A percentile compares a stretch with the other conserved stretches of the same genome.
Evolutionary conservation across 2,113 vertebrate species (phyloP).

Genomic region (Trichechus manatus): DNA sequence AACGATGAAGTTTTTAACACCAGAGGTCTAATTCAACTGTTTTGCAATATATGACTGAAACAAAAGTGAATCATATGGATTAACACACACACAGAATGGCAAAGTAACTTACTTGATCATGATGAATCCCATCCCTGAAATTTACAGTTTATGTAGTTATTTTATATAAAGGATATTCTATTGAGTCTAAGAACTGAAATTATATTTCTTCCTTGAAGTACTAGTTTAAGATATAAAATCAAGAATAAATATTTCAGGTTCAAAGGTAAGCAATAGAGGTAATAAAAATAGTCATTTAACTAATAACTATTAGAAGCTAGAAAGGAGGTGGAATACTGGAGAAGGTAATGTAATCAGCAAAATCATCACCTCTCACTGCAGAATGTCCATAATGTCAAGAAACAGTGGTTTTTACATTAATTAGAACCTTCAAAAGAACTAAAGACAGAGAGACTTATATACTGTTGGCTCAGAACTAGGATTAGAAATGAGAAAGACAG

Average conservation of each 20-base stretch:
- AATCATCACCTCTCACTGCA: background rate
- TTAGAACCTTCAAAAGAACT: background rate
- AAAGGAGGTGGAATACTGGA: background rate
- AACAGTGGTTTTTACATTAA: background rate
- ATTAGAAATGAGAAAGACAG: background rate
- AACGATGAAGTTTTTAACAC: slow-evolving; percentile 2
- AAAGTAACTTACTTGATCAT: background rate
- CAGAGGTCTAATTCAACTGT: background rate
- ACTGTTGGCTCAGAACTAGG: background rate
- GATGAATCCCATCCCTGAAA: background rate
- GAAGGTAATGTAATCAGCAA: background rate
- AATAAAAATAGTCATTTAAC: background rate
- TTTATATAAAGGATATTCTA: slow-evolving; percentile 1
- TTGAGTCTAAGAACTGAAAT: background rate
- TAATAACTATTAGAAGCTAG: background rate
- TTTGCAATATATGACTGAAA: background rate
- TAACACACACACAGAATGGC: background rate
- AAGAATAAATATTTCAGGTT: slow-evolving; percentile 1
- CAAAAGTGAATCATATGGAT: background rate
- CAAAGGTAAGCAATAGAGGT: background rate
- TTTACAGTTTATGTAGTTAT: background rate
- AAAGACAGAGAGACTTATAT: background rate
- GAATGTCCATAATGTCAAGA: background rate
- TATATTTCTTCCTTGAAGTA: background rate
- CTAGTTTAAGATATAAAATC: background rate